Evolutionary conservation across 2,113 vertebrate species (phyloP), one percentile per base, ranked within the genome.

Genomic region (Isichthys henryi): DNA sequence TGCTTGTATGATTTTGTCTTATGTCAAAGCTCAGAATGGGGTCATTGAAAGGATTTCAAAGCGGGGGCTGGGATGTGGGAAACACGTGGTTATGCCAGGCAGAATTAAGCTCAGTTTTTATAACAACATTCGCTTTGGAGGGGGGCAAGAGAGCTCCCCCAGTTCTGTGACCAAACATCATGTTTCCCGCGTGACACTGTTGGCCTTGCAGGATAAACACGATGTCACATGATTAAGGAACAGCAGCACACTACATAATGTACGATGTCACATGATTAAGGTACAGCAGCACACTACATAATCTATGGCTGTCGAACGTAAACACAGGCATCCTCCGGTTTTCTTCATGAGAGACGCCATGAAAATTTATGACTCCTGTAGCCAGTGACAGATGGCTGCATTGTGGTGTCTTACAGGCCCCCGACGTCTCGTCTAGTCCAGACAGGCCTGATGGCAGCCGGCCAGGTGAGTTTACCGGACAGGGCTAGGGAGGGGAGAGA

Each of bases 391-490:
- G 50, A 87, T 87, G 46, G 48, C 27, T 53, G n/a, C 50, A 4
- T 35, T 89, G 66, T 89, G 91, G 48, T 94, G 45, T 93, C 13
- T 84, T 52, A 74, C 90, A 97, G 97, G 96, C 96, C 91, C 93
- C 92, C 87, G 94, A 95, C n/a, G 58, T 94, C 48, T 86, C 90
- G 0, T 87, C 94, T 89, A 96, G 93, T 90, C 92, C 94, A 5
- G 98, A 99, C 86, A 96, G 95, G 88, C 90, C 93, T 62, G 97
- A 99, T 31, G 96, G 95, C 94, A 94, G 94, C 82, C 92, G 95
- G 83, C 89, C 96, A 95, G 97, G 98, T 99, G 88, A 95, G 92
- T 62, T 15, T 85, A 17, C 39, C 53, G 19, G 35, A 23, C n/a
- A 49, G 82, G 46, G 46, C 11, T 19, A 27, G 13, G 49, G 45